Evolutionary conservation across 2,797 vertebrate species (phyloP).

Genomic region (Enteromius radiatus): DNA sequence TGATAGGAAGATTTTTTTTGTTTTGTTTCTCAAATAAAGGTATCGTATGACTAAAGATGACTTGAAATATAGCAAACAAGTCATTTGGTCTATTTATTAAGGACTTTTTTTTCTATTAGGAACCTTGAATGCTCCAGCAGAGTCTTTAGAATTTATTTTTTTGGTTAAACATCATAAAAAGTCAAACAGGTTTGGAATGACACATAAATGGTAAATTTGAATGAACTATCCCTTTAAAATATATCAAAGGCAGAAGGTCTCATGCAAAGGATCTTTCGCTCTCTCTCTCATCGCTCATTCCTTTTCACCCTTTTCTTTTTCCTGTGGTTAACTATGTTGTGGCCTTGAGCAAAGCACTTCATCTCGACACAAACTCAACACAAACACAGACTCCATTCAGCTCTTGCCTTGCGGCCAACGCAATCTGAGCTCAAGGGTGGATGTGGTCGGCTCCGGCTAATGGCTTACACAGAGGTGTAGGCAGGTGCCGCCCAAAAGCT

Average conservation of each 20-base stretch:
- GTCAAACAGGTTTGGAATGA: not conserved
- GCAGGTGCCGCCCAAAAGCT: slow-evolving; percentile 24
- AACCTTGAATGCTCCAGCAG: not conserved
- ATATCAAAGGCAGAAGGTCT: not conserved
- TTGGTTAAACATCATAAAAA: not conserved
- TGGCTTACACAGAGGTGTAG: not conserved
- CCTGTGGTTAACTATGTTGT: slow-evolving; percentile 5
- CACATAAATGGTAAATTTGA: not conserved
- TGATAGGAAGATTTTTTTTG: no score
- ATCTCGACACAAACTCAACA: slow-evolving; percentile 19
- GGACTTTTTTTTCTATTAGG: not conserved
- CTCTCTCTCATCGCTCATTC: not conserved
- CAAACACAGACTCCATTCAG: slow-evolving; percentile 23
- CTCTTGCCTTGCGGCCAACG: not conserved
- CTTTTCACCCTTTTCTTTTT: not conserved
- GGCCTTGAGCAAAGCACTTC: slow-evolving; percentile 34
- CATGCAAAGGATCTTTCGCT: not conserved
- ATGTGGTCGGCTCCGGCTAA: not conserved
- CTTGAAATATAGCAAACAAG: not conserved
- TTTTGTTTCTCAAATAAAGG: not conserved
- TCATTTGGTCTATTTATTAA: not conserved
- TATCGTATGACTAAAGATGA: not conserved
- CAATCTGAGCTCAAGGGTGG: slow-evolving; percentile 27
- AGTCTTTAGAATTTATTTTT: not conserved
- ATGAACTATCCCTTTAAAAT: not conserved